A percentile compares a stretch with the other conserved stretches of the same genome.
These are phyloP conservation scores for Aphelinus atriplicis DNA, from an alignment of 1,140 invertebrate species.

Conservation along the genomic window DNA sequence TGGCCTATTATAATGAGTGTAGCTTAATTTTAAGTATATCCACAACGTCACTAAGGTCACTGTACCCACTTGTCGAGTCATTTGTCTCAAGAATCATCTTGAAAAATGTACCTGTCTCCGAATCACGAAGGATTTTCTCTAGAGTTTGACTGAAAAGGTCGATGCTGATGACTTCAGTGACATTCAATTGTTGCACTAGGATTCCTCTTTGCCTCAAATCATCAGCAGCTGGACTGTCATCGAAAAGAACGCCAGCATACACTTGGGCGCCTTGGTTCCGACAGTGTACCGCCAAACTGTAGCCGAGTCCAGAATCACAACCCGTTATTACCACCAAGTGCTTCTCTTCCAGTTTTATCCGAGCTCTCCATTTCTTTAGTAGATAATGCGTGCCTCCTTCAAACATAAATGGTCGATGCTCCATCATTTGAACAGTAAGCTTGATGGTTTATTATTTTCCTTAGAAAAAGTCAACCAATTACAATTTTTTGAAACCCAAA, in stretches of 20 bases:
- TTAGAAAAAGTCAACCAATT: too few relatives aligned
- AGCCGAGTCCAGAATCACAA: conserved; percentile 86
- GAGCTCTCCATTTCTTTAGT: background rate
- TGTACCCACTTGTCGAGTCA: too few relatives aligned
- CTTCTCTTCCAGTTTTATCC: background rate
- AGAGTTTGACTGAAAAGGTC: conserved; percentile 62
- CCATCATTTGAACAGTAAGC: too few relatives aligned
- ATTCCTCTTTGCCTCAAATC: conserved; percentile 62
- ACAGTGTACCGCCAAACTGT: conserved; percentile 73
- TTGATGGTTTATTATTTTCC: too few relatives aligned
- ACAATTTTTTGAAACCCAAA: too few relatives aligned
- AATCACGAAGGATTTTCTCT: conserved; percentile 54
- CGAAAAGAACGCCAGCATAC: conserved; percentile 76
- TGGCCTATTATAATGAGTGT: too few relatives aligned
- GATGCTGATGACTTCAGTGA: conserved; percentile 73
- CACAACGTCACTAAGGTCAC: too few relatives aligned
- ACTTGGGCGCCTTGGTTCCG: conserved; percentile 70
- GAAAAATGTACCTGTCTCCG: conserved; percentile 64
- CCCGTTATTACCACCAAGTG: conserved; percentile 75
- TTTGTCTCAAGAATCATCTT: background rate
- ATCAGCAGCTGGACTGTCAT: conserved; percentile 63
- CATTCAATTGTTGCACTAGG: conserved; percentile 71
- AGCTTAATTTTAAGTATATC: too few relatives aligned
- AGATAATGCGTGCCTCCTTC: background rate
- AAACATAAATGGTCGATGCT: background rate